Percentiles rank a stretch among this genome's conserved stretches.
Evolutionary conservation across 2,797 vertebrate genomes (phyloP).

Genomic region (Sebastes diploproa): DNA sequence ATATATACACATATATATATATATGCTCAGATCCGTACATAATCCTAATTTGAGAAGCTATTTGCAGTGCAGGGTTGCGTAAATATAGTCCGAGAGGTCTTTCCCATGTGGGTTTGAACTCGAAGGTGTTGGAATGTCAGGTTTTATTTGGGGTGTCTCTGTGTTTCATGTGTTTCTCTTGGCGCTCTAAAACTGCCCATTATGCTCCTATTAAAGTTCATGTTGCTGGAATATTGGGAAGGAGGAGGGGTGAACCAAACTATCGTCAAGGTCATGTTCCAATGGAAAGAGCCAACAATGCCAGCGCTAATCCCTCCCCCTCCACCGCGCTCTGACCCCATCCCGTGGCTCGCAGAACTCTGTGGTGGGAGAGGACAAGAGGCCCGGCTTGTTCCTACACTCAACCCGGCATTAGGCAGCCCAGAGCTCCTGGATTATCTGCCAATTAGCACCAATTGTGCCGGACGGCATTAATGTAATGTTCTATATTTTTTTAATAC

Average conservation of each 20-base stretch:
- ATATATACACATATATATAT: neutral
- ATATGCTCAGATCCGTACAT: slow-evolving; percentile 15
- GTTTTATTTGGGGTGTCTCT: slow-evolving; percentile 64
- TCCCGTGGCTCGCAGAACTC: slow-evolving; percentile 71
- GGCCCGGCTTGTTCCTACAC: slow-evolving; percentile 75
- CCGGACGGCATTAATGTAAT: slow-evolving; percentile 83
- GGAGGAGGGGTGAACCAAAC: slow-evolving; percentile 67
- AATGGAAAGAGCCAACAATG: slow-evolving; percentile 81
- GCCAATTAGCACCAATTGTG: slow-evolving; percentile 88
- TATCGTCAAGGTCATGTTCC: slow-evolving; percentile 86
- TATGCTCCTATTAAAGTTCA: slow-evolving; percentile 79
- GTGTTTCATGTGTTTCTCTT: slow-evolving; percentile 64
- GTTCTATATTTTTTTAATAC: slow-evolving; percentile 85
- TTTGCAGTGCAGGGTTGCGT: slow-evolving; percentile 23
- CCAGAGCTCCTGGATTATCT: slow-evolving; percentile 85
- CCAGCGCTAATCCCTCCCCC: slow-evolving; percentile 80
- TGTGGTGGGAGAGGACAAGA: slow-evolving; percentile 74
- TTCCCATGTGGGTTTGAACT: slow-evolving; percentile 44
- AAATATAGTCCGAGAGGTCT: slow-evolving; percentile 41
- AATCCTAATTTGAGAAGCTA: slow-evolving; percentile 43
- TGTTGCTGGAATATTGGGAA: slow-evolving; percentile 76
- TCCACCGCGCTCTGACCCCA: slow-evolving; percentile 77
- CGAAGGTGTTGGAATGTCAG: slow-evolving; percentile 67
- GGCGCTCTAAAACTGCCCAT: slow-evolving; percentile 69
- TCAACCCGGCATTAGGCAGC: slow-evolving; percentile 76